Evolutionary conservation across 2,113 vertebrate genomes (phyloP).

Genomic region (Felis chaus): DNA sequence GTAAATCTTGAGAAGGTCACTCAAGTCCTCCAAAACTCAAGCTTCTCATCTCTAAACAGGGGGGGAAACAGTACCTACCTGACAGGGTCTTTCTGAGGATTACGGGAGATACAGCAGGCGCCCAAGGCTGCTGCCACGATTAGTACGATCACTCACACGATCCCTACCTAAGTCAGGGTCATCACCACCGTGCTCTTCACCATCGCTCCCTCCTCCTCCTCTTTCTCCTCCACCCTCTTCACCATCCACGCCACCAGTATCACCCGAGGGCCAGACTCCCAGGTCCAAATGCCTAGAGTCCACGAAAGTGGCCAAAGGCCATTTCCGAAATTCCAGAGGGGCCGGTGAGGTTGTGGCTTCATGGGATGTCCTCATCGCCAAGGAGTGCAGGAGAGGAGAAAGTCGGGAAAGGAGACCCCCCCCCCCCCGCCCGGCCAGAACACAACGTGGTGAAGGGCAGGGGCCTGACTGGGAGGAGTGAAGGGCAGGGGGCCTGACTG

Average conservation of each 20-base stretch:
- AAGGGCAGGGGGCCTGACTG: neutral
- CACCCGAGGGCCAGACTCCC: neutral
- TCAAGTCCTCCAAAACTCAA: neutral
- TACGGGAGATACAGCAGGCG: accelerated
- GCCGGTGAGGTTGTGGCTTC: no score
- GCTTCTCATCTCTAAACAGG: neutral
- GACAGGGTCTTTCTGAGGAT: neutral
- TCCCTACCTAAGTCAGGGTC: neutral
- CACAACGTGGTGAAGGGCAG: neutral
- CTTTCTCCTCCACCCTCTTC: neutral
- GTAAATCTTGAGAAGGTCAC: neutral
- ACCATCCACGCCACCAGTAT: accelerated
- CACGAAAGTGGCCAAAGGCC: neutral
- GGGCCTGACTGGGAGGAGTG: neutral
- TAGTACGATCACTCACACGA: accelerated
- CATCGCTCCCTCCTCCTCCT: neutral
- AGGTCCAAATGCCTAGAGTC: neutral
- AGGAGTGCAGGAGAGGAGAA: neutral
- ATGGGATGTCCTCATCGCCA: neutral
- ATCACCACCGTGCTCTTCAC: accelerated
- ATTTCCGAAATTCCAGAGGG: neutral
- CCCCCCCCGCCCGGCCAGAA: accelerated
- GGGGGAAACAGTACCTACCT: accelerated
- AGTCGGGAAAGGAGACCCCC: neutral
- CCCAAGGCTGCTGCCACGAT: neutral